phyloP scores from a whole-genome alignment of 2,888 invertebrate genomes.

The Diarsia brunnea region DNA sequence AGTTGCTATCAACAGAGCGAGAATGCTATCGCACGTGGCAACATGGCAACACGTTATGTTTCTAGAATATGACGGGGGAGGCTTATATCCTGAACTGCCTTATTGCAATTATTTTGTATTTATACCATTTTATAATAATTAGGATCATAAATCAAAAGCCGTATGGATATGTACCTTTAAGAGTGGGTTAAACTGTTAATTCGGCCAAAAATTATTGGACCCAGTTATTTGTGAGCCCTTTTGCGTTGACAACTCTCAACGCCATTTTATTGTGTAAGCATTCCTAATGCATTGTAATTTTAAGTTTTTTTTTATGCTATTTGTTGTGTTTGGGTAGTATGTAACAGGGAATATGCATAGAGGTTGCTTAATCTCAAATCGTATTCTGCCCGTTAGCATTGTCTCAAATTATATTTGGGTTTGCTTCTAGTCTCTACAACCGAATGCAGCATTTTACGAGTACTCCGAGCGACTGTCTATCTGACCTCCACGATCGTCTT shows the following conservation, averaged over 20 bases:
- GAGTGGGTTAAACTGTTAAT: conserved; percentile 2
- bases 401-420: neutral
- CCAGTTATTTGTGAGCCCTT: neutral
- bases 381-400: neutral
- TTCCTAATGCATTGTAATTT: conserved; percentile 30
- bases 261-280: conserved; percentile 32
- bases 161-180: too few relatives aligned
- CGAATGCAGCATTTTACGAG: too few relatives aligned
- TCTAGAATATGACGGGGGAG: neutral
- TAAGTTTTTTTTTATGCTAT: conserved; percentile 16
- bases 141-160: neutral
- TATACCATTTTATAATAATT: too few relatives aligned
- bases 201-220: neutral
- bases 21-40: too few relatives aligned
- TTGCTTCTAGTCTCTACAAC: neutral
- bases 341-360: neutral
- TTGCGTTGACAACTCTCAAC: neutral
- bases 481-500: too few relatives aligned
- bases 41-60: too few relatives aligned
- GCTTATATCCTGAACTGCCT: too few relatives aligned
- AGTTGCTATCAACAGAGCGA: too few relatives aligned
- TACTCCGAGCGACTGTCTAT: too few relatives aligned
- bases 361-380: neutral
- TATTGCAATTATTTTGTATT: too few relatives aligned
- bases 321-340: conserved; percentile 24